Base-by-base conservation (phyloP, 2,113 vertebrate species). In the Spilogale gracilis region DNA sequence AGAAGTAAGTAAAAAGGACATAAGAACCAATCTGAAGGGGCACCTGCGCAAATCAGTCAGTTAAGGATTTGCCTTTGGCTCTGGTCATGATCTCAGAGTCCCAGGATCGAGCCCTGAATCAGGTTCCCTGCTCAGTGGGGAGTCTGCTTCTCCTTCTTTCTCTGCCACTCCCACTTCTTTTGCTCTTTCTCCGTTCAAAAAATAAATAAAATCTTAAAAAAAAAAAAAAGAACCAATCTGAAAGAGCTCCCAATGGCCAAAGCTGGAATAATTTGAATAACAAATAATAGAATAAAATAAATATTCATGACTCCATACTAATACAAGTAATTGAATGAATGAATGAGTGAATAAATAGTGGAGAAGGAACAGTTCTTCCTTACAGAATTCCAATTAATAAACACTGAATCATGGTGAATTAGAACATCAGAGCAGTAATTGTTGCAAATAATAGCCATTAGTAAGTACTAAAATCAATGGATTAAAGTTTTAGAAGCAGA, bases 261-360 rank as follows among this genome's bases (percentile, higher is more conserved):
- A 88, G n/a, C 38, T 76, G 14, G 38, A 73, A 65, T 38, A 83
- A 67, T 92, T 90, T 56, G 27, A 87, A 8, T 69, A 90, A 74
- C 20, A 65, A 79, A 25, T n/a, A 63, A 54, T 60, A 94, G 18
- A 76, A 63, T 94, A 89, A 96, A 79, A 48, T 84, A 82, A 91
- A 50, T 96, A 25, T 74, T n/a, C 45, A 20, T 58, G 71, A 92
- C 43, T 95, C 79, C 25, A 58, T 50, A 56, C 14, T 50, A 13
- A 54, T 9, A 43, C 54, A 73, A 83, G 60, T 76, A 63, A 21
- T n/a, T 56, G 9, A 81, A 73, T 85, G 58, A 79, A 79, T 63
- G 65, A 85, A 45, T 74, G 43, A 74, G 56, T 89, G 50, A 78
- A 79, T 83, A 52, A 90, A 48, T 85, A 25, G 43, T 67, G 30